Base-by-base conservation (phyloP, 2,797 vertebrate genomes). In the Acanthurus leucopareius region DNA sequence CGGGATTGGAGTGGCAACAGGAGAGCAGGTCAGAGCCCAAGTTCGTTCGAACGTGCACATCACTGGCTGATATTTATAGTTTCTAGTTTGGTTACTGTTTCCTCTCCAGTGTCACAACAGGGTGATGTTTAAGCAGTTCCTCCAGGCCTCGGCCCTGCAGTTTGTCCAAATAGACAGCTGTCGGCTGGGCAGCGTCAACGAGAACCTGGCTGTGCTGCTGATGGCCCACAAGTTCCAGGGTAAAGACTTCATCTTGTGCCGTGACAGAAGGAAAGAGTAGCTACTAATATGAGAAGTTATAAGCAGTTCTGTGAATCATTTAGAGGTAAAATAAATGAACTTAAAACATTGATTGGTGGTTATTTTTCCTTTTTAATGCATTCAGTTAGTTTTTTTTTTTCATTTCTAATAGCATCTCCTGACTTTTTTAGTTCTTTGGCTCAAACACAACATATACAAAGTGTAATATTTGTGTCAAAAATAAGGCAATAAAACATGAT, bases 121-220 rank as follows among this genome's bases (percentile, higher is more conserved):
- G 90, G 95, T 96, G 91, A 96, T 97, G 94, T 96, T 97, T 86
- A 97, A 98, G 93, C 96, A 97, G 89, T 94, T 97, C 80, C 95
- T 97, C 1, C 96, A 97, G 92, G 95, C 92, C 1, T 94, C 93
- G 0, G 96, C 95, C 5, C 91, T 97, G 80, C 97, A 96, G 93
- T 97, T 95, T 79, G 93, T 98, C 85, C 96, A 97, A 80, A 97
- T 95, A 35, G 96, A 97, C 95, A 97, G 97, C 91, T 97, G 96
- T 86, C 94, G 96, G 69, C 90, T 97, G 86, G 96, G 94, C 73
- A 97, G 96, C 16, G 93, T 97, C 91, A 97, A 97, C 44, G 96
- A 97, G 92, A 97, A 96, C 88, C 93, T 96, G 69, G 95, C 96
- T 40, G 95, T 96, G 76, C 78, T 97, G 77, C 94, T 97, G 81